Conservation (phyloP, 2,113 vertebrate species). For the Peromyscus leucopus region DNA sequence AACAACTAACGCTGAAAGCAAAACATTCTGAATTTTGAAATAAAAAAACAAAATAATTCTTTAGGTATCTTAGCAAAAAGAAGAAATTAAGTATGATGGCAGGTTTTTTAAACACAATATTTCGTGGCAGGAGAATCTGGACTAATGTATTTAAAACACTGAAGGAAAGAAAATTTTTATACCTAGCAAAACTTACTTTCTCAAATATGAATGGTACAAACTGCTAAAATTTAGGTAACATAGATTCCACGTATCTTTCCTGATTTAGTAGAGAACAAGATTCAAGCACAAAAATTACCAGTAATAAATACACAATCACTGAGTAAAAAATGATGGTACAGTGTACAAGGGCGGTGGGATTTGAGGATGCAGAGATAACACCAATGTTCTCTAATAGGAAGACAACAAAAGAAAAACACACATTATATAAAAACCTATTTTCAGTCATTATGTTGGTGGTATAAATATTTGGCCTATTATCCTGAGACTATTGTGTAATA, state of each 20-base stretch:
- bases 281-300: neutral
- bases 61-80: neutral
- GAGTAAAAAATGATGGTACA: neutral
- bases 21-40: conserved; percentile 37
- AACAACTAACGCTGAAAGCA: neutral
- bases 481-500: neutral
- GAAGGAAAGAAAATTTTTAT: neutral
- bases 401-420: neutral
- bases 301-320: neutral
- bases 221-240: neutral
- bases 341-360: rapidly evolving
- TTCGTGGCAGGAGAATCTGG: neutral
- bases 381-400: neutral
- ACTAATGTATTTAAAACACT: neutral
- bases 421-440: neutral
- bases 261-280: neutral
- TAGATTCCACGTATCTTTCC: neutral
- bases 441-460: neutral
- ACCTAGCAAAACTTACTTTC: conserved; percentile 33
- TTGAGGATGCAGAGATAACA: neutral
- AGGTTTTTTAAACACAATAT: neutral
- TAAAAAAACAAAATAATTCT: neutral
- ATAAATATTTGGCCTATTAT: neutral
- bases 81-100: neutral
- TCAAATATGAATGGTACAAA: neutral